Evolutionary conservation across 2,113 vertebrate species (phyloP).

Genomic region (Chaetura pelagica): DNA sequence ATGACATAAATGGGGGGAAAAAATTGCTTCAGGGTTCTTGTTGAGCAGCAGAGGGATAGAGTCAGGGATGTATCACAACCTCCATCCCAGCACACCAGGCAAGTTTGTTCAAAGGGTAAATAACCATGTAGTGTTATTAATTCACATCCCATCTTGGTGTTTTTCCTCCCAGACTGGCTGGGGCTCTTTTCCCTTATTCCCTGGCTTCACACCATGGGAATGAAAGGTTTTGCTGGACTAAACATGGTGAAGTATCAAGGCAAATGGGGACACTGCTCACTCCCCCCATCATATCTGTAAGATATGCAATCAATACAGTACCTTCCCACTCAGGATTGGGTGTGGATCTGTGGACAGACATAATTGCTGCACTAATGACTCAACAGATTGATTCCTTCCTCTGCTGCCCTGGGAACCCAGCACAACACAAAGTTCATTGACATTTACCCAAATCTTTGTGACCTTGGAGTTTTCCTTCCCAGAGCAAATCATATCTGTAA

Average conservation of each 20-base stretch:
- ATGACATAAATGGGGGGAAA: not conserved
- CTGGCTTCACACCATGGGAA: not conserved
- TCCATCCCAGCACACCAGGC: not conserved
- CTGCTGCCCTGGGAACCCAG: not conserved
- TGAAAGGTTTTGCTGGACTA: not conserved
- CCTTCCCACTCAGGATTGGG: too few species aligned
- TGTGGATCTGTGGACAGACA: not conserved
- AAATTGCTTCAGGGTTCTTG: not conserved
- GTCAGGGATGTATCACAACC: not conserved
- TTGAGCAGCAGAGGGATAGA: not conserved
- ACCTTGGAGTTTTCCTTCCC: not conserved
- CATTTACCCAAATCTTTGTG: not conserved
- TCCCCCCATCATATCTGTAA: not conserved
- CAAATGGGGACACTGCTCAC: not conserved
- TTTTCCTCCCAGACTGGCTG: too few species aligned
- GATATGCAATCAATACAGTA: not conserved
- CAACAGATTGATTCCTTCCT: not conserved
- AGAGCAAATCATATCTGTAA: not conserved
- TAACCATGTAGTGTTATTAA: too few species aligned
- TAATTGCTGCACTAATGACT: not conserved
- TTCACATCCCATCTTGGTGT: too few species aligned
- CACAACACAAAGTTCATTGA: not conserved
- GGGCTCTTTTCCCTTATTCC: too few species aligned
- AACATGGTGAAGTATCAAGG: rapidly evolving
- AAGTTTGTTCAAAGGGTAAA: too few species aligned